phyloP scores from a whole-genome alignment of 2,113 vertebrate species.

The Periophthalmodon schlosseri region DNA sequence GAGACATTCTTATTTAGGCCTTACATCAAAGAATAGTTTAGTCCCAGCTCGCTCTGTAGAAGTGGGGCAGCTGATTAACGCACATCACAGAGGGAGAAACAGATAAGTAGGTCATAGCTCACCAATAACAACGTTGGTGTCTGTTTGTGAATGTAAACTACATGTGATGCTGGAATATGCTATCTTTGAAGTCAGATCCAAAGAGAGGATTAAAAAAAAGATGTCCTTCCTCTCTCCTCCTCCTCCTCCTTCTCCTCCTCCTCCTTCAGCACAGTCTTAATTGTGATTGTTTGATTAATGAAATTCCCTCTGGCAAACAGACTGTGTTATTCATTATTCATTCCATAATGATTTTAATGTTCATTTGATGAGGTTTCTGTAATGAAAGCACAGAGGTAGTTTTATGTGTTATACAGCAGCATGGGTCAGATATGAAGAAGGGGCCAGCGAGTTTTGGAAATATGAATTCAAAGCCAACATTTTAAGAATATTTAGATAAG shows the following conservation, averaged over 20 bases:
- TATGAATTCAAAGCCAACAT: too few species aligned
- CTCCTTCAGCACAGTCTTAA: slow-evolving; percentile 53
- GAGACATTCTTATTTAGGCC: not conserved
- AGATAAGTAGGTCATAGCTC: slow-evolving; percentile 72
- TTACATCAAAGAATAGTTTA: slow-evolving; percentile 6
- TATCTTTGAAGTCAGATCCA: slow-evolving; percentile 46
- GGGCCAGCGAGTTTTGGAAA: too few species aligned
- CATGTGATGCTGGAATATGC: not conserved
- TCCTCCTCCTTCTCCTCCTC: slow-evolving; percentile 21
- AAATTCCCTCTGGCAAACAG: slow-evolving; percentile 66
- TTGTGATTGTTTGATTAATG: slow-evolving; percentile 75
- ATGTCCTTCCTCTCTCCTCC: slow-evolving; percentile 11
- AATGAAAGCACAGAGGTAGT: slow-evolving; percentile 32
- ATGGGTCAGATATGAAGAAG: not conserved
- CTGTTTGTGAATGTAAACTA: slow-evolving; percentile 33
- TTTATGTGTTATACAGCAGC: slow-evolving; percentile 20
- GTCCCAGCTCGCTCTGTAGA: slow-evolving; percentile 35
- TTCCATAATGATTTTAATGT: slow-evolving; percentile 62
- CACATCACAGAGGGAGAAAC: slow-evolving; percentile 62
- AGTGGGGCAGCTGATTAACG: slow-evolving; percentile 77
- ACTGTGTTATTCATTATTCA: slow-evolving; percentile 76
- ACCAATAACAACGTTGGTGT: slow-evolving; percentile 45
- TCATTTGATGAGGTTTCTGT: slow-evolving; percentile 54
- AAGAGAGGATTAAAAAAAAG: slow-evolving; percentile 21
- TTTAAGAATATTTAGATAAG: too few species aligned